A percentile compares a stretch with the other conserved stretches of the same genome.
Evolutionary conservation across 2,888 invertebrate species (phyloP).

Genomic region (Caenorhabditis doughertyi): DNA sequence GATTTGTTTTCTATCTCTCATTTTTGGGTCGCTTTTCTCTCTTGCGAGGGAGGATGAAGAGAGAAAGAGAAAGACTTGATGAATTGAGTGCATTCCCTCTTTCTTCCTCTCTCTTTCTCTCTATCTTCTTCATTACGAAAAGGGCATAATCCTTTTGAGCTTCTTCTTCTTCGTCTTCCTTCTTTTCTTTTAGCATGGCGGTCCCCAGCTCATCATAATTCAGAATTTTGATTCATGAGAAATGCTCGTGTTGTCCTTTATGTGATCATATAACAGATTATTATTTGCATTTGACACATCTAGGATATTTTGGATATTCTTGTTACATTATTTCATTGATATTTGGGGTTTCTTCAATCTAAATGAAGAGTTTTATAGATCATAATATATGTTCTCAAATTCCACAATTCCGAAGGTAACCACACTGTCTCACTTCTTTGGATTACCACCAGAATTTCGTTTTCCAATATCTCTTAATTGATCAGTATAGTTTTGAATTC

Average conservation of each 20-base stretch:
- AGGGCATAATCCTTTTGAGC: constrained; percentile 54
- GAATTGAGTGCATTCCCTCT: constrained; percentile 58
- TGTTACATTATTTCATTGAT: no score
- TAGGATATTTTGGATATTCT: no score
- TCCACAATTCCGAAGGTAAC: no score
- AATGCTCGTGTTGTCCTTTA: neutral
- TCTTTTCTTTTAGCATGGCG: constrained; percentile 1
- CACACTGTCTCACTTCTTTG: no score
- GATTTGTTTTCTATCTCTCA: constrained; percentile 35
- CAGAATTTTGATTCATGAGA: constrained; percentile 3
- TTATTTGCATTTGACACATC: neutral
- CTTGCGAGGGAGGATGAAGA: constrained; percentile 21
- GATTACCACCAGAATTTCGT: no score
- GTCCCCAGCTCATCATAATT: constrained; percentile 1
- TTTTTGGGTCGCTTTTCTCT: constrained; percentile 40
- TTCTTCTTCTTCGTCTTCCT: constrained; percentile 29
- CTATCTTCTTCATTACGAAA: constrained; percentile 51
- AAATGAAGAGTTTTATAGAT: no score
- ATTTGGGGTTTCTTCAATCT: no score
- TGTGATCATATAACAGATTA: neutral
- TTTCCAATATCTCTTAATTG: no score
- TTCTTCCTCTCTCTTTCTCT: constrained; percentile 11
- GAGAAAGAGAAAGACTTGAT: constrained; percentile 31
- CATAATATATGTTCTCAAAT: no score
- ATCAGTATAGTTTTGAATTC: no score